A percentile compares a stretch with the other conserved stretches of the same genome.
These are phyloP conservation scores for Acrossocheilus fasciatus DNA, from an alignment of 2,797 vertebrate species.

Conservation along the genomic window DNA sequence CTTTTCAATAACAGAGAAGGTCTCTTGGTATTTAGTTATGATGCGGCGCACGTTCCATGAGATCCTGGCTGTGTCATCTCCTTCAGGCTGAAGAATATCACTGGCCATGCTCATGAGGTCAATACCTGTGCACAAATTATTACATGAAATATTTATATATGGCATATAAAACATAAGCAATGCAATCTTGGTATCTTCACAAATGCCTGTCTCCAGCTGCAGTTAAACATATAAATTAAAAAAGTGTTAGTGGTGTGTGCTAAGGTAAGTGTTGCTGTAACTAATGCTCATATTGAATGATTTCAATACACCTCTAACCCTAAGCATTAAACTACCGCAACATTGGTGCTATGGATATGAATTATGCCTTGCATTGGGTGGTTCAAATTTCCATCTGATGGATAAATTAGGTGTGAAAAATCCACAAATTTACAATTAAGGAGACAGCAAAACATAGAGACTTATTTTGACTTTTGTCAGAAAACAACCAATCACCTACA, in stretches of 20 bases:
- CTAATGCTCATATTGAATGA: neutral
- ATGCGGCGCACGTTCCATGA: slow-evolving; percentile 80
- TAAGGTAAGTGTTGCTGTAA: neutral
- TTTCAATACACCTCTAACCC: neutral
- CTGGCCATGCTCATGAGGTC: slow-evolving; percentile 83
- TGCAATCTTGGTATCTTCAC: too few species aligned
- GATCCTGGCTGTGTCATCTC: slow-evolving; percentile 79
- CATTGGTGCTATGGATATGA: too few species aligned
- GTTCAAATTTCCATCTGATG: too few species aligned
- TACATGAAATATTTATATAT: neutral
- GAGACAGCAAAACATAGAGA: too few species aligned
- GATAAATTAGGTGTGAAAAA: too few species aligned
- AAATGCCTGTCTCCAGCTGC: too few species aligned
- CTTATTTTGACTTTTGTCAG: too few species aligned
- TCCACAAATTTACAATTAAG: too few species aligned
- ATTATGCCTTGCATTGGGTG: too few species aligned
- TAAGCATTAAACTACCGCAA: neutral
- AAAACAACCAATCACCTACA: neutral
- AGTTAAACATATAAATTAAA: too few species aligned
- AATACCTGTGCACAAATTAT: slow-evolving; percentile 75
- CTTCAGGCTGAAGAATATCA: slow-evolving; percentile 71
- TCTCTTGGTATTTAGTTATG: slow-evolving; percentile 82
- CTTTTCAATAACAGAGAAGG: slow-evolving; percentile 88
- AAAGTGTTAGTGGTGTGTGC: neutral
- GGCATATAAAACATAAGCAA: neutral